phyloP scores from a whole-genome alignment of 2,888 invertebrate genomes.

The Drosophila eohydei region DNA sequence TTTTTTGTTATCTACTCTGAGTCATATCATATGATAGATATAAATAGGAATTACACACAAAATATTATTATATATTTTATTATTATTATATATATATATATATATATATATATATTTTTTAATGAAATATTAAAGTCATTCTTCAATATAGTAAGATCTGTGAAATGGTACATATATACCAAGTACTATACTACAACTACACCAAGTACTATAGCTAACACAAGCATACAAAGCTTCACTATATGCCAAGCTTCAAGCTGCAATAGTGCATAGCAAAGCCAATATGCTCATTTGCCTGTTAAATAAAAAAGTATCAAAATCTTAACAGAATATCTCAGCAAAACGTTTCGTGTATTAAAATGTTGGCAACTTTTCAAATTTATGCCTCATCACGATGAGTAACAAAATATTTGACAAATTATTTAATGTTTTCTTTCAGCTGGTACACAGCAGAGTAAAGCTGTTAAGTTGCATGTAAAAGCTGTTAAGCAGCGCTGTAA shows the following conservation, averaged over 20 bases:
- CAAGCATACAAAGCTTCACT: too few relatives aligned
- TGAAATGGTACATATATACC: too few relatives aligned
- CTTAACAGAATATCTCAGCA: neutral
- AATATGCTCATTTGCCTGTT: neutral
- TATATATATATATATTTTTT: too few relatives aligned
- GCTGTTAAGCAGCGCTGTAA: slow-evolving; percentile 1
- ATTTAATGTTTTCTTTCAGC: neutral
- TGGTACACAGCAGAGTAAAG: neutral
- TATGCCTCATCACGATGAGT: neutral
- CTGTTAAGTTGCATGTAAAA: slow-evolving; percentile 3
- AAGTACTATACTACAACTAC: too few relatives aligned
- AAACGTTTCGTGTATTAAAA: neutral
- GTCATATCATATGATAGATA: neutral
- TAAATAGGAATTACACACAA: too few relatives aligned
- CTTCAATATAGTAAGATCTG: too few relatives aligned
- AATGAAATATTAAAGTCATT: too few relatives aligned
- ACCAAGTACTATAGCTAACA: too few relatives aligned
- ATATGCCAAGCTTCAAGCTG: too few relatives aligned
- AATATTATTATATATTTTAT: too few relatives aligned
- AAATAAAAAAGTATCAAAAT: neutral
- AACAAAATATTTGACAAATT: neutral
- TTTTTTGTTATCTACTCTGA: neutral
- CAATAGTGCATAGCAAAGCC: neutral
- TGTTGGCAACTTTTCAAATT: neutral
- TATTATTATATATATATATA: too few relatives aligned